Evolutionary conservation across 2,113 vertebrate species (phyloP).

Genomic region (Catharus fuscescens): DNA sequence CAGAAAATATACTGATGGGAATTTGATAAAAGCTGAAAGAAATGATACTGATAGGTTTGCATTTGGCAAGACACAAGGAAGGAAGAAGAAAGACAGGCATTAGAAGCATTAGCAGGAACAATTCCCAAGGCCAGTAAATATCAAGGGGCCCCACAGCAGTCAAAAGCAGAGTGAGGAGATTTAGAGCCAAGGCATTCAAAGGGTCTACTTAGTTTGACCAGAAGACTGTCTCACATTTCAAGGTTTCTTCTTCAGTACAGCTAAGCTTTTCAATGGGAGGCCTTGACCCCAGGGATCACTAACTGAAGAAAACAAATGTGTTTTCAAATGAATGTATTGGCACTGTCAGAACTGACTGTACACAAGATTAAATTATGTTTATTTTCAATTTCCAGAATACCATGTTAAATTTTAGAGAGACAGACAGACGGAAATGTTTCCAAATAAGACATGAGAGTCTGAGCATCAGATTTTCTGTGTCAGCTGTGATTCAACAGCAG

Average conservation of each 20-base stretch:
- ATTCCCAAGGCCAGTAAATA: constrained; percentile 48
- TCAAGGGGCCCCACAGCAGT: constrained; percentile 44
- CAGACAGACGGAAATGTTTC: constrained; percentile 21
- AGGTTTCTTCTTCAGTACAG: constrained; percentile 62
- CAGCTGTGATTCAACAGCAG: not conserved
- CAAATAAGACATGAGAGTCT: constrained; percentile 30
- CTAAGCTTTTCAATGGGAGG: constrained; percentile 61
- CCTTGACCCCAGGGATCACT: constrained; percentile 57
- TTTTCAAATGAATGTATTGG: constrained; percentile 60
- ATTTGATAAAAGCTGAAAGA: not conserved
- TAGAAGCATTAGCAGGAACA: constrained; percentile 28
- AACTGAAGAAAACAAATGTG: constrained; percentile 58
- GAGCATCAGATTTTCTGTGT: constrained; percentile 29
- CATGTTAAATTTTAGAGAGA: constrained; percentile 31
- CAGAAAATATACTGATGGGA: not conserved
- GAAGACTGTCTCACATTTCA: constrained; percentile 66
- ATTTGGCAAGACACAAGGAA: not conserved
- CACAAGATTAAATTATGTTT: constrained; percentile 57
- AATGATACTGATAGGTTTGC: not conserved
- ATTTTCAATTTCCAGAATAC: constrained; percentile 54
- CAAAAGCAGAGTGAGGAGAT: constrained; percentile 54
- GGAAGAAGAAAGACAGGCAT: constrained; percentile 2
- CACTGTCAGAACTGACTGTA: constrained; percentile 54
- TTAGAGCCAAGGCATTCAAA: constrained; percentile 65
- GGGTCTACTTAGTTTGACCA: constrained; percentile 52